Conservation (phyloP, 2,888 invertebrate genomes). For the Theodoxus fluviatilis region DNA sequence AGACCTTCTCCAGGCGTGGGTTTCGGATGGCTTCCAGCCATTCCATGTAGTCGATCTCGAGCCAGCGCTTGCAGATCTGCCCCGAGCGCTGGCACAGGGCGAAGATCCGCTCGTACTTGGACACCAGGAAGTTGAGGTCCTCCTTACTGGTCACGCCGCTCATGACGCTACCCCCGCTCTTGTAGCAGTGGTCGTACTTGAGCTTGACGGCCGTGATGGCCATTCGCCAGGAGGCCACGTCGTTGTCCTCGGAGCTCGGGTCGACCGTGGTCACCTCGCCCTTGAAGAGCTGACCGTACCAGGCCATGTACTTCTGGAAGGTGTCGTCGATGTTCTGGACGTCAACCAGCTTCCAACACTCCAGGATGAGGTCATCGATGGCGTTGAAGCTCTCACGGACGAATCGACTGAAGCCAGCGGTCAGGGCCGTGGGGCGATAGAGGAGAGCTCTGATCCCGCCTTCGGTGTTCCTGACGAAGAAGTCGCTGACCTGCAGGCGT, state of each 20-base stretch:
- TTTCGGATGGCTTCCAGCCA: conserved; percentile 43
- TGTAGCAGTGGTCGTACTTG: conserved; percentile 29
- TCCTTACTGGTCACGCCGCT: conserved; percentile 26
- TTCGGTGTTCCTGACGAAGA: conserved; percentile 27
- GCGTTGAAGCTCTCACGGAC: conserved; percentile 33
- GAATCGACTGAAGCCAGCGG: conserved; percentile 30
- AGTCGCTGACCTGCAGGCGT: conserved; percentile 38
- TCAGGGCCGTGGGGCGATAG: not conserved
- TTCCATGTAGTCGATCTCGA: conserved; percentile 41
- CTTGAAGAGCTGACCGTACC: conserved; percentile 38
- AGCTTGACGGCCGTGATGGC: conserved; percentile 37
- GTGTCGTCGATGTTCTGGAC: conserved; percentile 27
- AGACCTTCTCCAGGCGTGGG: conserved; percentile 29
- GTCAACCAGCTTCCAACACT: conserved; percentile 38
- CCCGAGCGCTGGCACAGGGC: conserved; percentile 24
- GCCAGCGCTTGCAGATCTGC: conserved; percentile 28
- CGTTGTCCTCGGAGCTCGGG: conserved; percentile 24
- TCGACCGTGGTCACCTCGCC: conserved; percentile 13
- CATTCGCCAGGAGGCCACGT: conserved; percentile 30
- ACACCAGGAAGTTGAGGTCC: conserved; percentile 32
- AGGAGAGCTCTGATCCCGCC: not conserved
- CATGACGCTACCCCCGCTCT: no score
- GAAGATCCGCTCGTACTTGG: conserved; percentile 37
- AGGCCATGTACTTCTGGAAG: conserved; percentile 28
- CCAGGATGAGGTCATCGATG: conserved; percentile 37